Evolutionary conservation across 1,140 invertebrate species (phyloP).

Genomic region (Bombus waltoni): DNA sequence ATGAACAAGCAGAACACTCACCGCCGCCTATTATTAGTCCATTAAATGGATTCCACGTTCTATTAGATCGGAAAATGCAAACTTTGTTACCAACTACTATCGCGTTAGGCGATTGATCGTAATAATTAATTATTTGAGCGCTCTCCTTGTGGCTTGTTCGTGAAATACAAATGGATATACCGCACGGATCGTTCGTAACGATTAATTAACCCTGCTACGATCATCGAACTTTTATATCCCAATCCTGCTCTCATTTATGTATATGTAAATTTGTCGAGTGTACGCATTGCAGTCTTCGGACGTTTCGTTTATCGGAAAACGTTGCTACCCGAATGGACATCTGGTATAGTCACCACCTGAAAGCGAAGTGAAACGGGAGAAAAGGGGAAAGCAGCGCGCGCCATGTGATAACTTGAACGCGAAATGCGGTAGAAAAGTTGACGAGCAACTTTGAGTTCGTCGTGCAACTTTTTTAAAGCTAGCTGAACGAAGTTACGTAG

Average conservation of each 20-base stretch:
- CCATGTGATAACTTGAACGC: too few relatives aligned
- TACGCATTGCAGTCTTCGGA: too few relatives aligned
- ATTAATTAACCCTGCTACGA: too few relatives aligned
- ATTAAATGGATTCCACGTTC: background rate
- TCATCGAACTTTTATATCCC: too few relatives aligned
- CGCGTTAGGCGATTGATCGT: background rate
- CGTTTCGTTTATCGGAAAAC: too few relatives aligned
- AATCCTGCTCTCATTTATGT: too few relatives aligned
- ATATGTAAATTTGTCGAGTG: too few relatives aligned
- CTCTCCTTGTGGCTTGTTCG: background rate
- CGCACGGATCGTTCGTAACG: too few relatives aligned
- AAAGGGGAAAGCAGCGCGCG: background rate
- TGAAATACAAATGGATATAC: too few relatives aligned
- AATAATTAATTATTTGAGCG: background rate
- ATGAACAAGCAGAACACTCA: background rate
- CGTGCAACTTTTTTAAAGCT: background rate
- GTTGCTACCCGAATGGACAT: too few relatives aligned
- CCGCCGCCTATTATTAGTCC: background rate
- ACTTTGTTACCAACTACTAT: background rate
- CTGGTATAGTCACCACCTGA: too few relatives aligned
- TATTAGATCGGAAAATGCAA: slow-evolving; percentile 2
- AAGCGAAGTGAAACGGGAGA: background rate
- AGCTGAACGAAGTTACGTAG: background rate
- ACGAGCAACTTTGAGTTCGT: background rate
- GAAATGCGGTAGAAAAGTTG: background rate